These are phyloP conservation scores for Rhagophthalmus giganteus DNA, from an alignment of 2,888 invertebrate species.

Conservation along the genomic window DNA sequence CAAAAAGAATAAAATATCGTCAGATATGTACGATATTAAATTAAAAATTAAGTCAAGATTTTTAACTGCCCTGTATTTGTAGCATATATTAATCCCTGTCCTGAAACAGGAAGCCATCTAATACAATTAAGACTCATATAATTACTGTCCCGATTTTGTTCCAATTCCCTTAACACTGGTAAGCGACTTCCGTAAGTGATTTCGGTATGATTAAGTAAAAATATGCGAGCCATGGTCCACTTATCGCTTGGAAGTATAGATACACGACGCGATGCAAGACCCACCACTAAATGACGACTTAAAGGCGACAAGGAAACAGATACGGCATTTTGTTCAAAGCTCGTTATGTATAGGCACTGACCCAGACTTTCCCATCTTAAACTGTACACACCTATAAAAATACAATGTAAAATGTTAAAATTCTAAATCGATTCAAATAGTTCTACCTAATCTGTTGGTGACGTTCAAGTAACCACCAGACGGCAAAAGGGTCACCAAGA, in stretches of 20 bases:
- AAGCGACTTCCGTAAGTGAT: constrained; percentile 46
- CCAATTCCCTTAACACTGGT: constrained; percentile 66
- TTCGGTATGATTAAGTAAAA: constrained; percentile 51
- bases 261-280: constrained; percentile 69
- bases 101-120: constrained; percentile 80
- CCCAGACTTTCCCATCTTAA: constrained; percentile 74
- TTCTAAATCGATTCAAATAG: constrained; percentile 1
- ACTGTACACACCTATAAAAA: constrained; percentile 72
- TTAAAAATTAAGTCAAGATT: constrained; percentile 59
- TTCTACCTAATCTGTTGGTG: constrained; percentile 72
- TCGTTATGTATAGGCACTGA: constrained; percentile 76
- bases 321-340: constrained; percentile 77
- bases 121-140: constrained; percentile 81
- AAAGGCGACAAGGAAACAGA: constrained; percentile 85
- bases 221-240: constrained; percentile 56
- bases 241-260: constrained; percentile 62
- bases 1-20: constrained; percentile 5
- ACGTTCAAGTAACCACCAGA: constrained; percentile 69
- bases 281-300: constrained; percentile 77
- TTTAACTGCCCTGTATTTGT: constrained; percentile 83
- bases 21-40: constrained; percentile 7
- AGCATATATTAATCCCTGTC: constrained; percentile 83
- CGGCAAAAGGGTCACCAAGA: constrained; percentile 76
- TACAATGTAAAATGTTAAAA: background rate
- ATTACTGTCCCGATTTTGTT: constrained; percentile 66